These are phyloP conservation scores for Eupeodes luniger DNA, from an alignment of 2,888 invertebrate species.

Conservation along the genomic window DNA sequence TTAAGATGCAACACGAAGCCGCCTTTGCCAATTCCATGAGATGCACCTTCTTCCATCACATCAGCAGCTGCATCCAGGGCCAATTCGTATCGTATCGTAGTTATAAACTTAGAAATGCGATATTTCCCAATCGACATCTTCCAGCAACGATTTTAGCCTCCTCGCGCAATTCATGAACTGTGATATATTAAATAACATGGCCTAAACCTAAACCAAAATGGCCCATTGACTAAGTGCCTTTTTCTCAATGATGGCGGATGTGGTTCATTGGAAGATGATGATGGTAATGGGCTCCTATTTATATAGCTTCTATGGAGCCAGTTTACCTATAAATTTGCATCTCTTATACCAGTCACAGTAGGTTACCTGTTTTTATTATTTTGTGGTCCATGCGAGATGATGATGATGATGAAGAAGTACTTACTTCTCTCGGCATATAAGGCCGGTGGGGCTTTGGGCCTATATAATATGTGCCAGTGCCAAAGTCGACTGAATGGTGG, in stretches of 20 bases:
- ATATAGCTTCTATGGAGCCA: slow-evolving; percentile 26
- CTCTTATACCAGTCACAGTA: slow-evolving; percentile 23
- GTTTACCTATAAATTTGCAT: slow-evolving; percentile 59
- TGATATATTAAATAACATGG: slow-evolving; percentile 74
- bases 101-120: slow-evolving; percentile 24
- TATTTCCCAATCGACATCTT: slow-evolving; percentile 62
- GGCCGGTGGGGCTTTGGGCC: slow-evolving; percentile 27
- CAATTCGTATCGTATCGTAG: slow-evolving; percentile 6
- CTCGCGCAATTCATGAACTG: slow-evolving; percentile 70
- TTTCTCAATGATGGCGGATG: slow-evolving; percentile 58
- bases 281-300: background rate
- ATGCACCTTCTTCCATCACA: slow-evolving; percentile 27
- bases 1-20: slow-evolving; percentile 30
- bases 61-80: slow-evolving; percentile 25
- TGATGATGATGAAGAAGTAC: slow-evolving; percentile 55
- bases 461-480: slow-evolving; percentile 36
- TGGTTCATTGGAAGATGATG: slow-evolving; percentile 64
- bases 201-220: slow-evolving; percentile 22
- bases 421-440: slow-evolving; percentile 17
- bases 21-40: slow-evolving; percentile 1
- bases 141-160: slow-evolving; percentile 45
- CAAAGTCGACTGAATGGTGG: background rate
- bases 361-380: slow-evolving; percentile 51
- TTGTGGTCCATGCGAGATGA: background rate
- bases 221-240: slow-evolving; percentile 56